Evolutionary conservation across 2,888 invertebrate genomes (phyloP).

Genomic region (Taphrorychus bicolor): DNA sequence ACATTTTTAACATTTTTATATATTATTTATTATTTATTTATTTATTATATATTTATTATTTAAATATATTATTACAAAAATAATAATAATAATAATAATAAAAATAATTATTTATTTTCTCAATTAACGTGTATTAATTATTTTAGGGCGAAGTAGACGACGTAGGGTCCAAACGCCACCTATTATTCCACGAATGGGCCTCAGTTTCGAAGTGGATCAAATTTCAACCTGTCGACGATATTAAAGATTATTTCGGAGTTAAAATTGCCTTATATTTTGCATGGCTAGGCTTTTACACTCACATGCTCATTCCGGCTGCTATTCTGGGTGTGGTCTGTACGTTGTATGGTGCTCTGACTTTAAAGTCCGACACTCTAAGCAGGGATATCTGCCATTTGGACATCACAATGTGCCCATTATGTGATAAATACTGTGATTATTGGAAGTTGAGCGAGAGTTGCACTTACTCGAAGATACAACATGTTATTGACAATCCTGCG

Average conservation of each 20-base stretch:
- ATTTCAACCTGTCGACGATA: constrained; percentile 77
- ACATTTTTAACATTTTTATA: too few relatives aligned
- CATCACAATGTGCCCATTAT: constrained; percentile 82
- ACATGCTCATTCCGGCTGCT: constrained; percentile 79
- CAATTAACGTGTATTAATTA: too few relatives aligned
- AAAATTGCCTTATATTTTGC: constrained; percentile 83
- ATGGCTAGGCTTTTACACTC: constrained; percentile 86
- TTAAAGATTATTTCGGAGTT: constrained; percentile 80
- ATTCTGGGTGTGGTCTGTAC: constrained; percentile 73
- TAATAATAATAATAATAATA: too few relatives aligned
- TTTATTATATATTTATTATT: too few relatives aligned
- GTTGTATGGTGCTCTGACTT: constrained; percentile 65
- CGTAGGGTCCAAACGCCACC: constrained; percentile 61
- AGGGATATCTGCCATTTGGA: constrained; percentile 67
- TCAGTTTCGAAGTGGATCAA: constrained; percentile 72
- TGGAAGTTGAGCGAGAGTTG: constrained; percentile 78
- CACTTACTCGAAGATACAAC: constrained; percentile 74
- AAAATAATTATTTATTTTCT: too few relatives aligned
- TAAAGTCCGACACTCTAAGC: constrained; percentile 60
- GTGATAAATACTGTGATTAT: constrained; percentile 77
- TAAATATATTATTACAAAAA: too few relatives aligned
- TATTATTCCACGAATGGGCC: constrained; percentile 76
- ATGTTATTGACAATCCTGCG: constrained; percentile 81
- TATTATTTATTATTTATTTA: too few relatives aligned
- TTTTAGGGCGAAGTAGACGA: constrained; percentile 64